Conservation (phyloP, 1,140 invertebrate genomes). For the Papilio glaucus region DNA sequence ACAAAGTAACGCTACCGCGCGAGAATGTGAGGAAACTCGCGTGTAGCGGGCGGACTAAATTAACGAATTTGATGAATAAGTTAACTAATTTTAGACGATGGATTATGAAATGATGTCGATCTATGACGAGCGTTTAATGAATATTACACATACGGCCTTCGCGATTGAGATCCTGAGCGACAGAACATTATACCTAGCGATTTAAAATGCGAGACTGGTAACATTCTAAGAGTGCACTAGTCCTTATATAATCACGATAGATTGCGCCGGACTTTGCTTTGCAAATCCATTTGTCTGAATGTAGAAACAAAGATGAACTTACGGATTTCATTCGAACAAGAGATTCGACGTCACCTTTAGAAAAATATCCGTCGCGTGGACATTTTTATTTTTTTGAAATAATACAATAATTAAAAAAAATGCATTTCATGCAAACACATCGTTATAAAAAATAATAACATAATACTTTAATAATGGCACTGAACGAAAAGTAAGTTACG, state of each 20-base stretch:
- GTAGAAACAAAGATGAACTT: conserved; percentile 42
- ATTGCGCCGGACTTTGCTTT: conserved; percentile 64
- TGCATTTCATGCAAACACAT: conserved; percentile 79
- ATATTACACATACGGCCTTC: not conserved
- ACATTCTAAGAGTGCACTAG: conserved; percentile 62
- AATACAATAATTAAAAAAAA: conserved; percentile 63
- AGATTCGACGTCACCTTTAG: conserved; percentile 69
- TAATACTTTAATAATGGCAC: conserved; percentile 80
- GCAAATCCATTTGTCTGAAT: conserved; percentile 63
- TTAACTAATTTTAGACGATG: not conserved
- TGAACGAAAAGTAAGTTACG: conserved; percentile 68
- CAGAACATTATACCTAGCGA: conserved; percentile 10
- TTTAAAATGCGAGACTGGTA: conserved; percentile 49
- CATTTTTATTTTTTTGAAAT: conserved; percentile 57
- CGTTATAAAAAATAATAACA: conserved; percentile 78
- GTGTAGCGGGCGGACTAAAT: not conserved
- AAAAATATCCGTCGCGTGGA: conserved; percentile 56
- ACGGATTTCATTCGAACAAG: conserved; percentile 52
- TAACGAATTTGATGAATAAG: not conserved
- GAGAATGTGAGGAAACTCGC: not conserved
- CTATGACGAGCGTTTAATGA: not conserved
- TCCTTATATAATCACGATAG: conserved; percentile 48
- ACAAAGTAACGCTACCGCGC: conserved; percentile 26
- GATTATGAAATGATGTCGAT: not conserved
- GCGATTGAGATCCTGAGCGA: conserved; percentile 9